A percentile compares a stretch with the other conserved stretches of the same genome.
phyloP scores from a whole-genome alignment of 2,113 vertebrate genomes.

The Takifugu bimaculatus region DNA sequence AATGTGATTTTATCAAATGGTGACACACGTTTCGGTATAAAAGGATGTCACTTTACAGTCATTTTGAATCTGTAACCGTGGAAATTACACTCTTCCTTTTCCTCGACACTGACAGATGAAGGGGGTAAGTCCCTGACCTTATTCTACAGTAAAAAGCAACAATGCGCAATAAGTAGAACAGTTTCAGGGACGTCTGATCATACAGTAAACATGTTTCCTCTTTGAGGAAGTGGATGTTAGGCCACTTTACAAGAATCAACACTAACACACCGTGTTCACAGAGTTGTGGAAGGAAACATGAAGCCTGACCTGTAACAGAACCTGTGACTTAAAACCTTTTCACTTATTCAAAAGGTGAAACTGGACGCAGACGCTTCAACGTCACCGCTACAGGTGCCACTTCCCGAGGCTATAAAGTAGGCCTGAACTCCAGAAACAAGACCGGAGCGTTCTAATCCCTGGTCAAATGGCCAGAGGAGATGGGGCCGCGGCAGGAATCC shows the following conservation, averaged over 20 bases:
- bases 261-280: not conserved
- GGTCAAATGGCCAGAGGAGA: no score
- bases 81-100: slow-evolving; percentile 53
- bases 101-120: slow-evolving; percentile 44
- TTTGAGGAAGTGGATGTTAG: slow-evolving; percentile 7
- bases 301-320: no score
- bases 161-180: slow-evolving; percentile 34
- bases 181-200: slow-evolving; percentile 21
- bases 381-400: no score
- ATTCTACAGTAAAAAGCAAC: slow-evolving; percentile 43
- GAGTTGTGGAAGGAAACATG: not conserved
- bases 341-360: no score
- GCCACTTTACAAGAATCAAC: slow-evolving; percentile 3
- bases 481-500: no score
- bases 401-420: not conserved
- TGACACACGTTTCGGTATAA: not conserved
- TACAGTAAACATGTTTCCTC: slow-evolving; percentile 11
- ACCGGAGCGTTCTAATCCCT: no score
- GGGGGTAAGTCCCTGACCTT: slow-evolving; percentile 48
- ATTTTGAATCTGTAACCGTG: slow-evolving; percentile 16
- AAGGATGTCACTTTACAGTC: not conserved
- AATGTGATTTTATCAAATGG: no score
- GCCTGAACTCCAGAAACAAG: no score
- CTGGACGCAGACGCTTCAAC: no score
- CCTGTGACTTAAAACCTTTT: no score